These are phyloP conservation scores for Sturnus vulgaris DNA, from an alignment of 2,113 vertebrate genomes.

Conservation along the genomic window DNA sequence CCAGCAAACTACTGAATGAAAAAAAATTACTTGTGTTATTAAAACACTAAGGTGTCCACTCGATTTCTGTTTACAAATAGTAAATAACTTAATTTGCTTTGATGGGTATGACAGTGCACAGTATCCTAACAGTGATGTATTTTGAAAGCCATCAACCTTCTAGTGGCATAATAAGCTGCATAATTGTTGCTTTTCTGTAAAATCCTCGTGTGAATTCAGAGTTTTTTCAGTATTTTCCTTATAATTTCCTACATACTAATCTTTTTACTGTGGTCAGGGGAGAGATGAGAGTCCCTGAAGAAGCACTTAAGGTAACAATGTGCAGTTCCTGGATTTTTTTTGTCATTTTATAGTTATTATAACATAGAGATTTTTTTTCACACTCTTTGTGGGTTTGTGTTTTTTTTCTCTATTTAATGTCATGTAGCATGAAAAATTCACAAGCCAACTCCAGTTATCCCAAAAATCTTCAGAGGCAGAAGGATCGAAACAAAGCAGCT, in stretches of 20 bases:
- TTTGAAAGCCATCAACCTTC: not conserved
- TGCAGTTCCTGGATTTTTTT: not conserved
- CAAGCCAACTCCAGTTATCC: constrained; percentile 92
- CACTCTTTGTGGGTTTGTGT: not conserved
- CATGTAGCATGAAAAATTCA: constrained; percentile 95
- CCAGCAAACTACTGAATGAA: not conserved
- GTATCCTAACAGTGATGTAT: not conserved
- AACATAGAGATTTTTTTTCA: not conserved
- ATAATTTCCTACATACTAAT: constrained; percentile 88
- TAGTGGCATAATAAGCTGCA: not conserved
- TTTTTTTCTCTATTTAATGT: constrained; percentile 34
- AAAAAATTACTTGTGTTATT: not conserved
- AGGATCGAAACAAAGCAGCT: constrained; percentile 73
- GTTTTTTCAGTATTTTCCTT: constrained; percentile 31
- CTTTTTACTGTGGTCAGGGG: constrained; percentile 95
- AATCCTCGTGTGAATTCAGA: not conserved
- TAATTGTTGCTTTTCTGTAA: not conserved
- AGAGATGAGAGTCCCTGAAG: constrained; percentile 95
- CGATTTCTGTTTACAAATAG: not conserved
- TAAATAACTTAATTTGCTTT: not conserved
- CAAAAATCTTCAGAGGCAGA: constrained; percentile 85
- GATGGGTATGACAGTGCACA: not conserved
- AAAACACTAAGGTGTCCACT: not conserved
- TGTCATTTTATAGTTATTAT: not conserved
- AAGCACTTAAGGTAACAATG: constrained; percentile 90